Base-by-base conservation (phyloP, 2,113 vertebrate species). In the Oxygymnocypris stewartii region DNA sequence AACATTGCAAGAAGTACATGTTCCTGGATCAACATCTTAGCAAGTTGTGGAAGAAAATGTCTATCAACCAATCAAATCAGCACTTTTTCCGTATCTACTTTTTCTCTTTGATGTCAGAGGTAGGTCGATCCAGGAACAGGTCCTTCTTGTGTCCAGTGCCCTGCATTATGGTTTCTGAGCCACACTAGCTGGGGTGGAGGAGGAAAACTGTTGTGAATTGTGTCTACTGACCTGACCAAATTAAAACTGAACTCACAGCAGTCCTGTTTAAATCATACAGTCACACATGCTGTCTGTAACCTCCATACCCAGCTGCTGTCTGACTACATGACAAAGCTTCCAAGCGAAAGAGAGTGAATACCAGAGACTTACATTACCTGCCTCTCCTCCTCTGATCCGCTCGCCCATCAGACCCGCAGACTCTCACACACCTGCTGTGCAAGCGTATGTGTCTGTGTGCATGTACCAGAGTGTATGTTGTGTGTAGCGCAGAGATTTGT, bases 251-350 rank as follows among this genome's bases (percentile, higher is more conserved):
- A 79, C 77, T 40, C 23, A 57, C 49, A 81, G 61, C n/a, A 61
- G 78, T 42, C 57, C 54, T 25, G 28, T 59, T 81, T 65, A 44
- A 81, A 81, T 18, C 73, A 75, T 18, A 77, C 59, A 13, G 57
- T 2, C 23, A 85, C 57, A 69, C 75, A 51, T 28, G n/a, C 59
- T 37, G 59, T 47, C 59, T 82, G 79, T 47, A 82, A 82, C n/a
- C 37, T 47, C 59, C 78, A 14, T 28, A 59, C 79, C 61, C 79
- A 82, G 79, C 79, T 82, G 79, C 79, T 82, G 79, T 82, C 59
- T 82, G 79, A 82, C 79, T 67, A 59, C 59, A 82, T 82, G 79
- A 67, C 79, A 47, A 65, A 82, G 79, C 59, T 82, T 47, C 79
- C 79, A 82, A 31, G 57, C 14, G 13, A 81, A 44, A 28, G n/a